phyloP scores from a whole-genome alignment of 2,888 invertebrate genomes.

The Sarcophaga subvicina region DNA sequence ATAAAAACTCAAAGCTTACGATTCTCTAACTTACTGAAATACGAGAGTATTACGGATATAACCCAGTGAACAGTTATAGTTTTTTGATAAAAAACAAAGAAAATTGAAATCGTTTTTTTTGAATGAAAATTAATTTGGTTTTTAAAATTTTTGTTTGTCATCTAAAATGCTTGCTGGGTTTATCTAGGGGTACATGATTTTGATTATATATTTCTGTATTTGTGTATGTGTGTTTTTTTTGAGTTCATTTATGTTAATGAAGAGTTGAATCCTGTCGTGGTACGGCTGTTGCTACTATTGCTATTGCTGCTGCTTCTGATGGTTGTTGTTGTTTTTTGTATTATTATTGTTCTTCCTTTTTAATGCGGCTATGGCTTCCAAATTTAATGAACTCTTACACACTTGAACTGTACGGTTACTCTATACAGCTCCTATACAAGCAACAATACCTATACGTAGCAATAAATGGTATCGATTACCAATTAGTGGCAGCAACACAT shows the following conservation, averaged over 20 bases:
- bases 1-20: conserved; percentile 39
- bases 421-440: conserved; percentile 35
- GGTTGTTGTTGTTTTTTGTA: conserved; percentile 38
- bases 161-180: background rate
- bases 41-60: background rate
- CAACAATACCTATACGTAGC: conserved; percentile 44
- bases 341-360: conserved; percentile 42
- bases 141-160: background rate
- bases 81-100: conserved; percentile 11
- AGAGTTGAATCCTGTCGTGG: conserved; percentile 60
- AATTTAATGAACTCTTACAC: conserved; percentile 71
- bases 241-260: conserved; percentile 53
- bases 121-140: too few relatives aligned
- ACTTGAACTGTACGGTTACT: conserved; percentile 63
- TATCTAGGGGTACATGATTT: background rate
- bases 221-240: background rate
- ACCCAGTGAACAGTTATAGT: background rate
- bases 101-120: background rate
- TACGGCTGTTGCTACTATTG: conserved; percentile 24
- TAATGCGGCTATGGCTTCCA: conserved; percentile 72
- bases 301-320: conserved; percentile 6
- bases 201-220: background rate
- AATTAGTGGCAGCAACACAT: conserved; percentile 69
- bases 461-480: conserved; percentile 70
- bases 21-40: conserved; percentile 31